A percentile compares a stretch with the other conserved stretches of the same genome.
These are phyloP conservation scores for Cataglyphis cursor DNA, from an alignment of 2,888 invertebrate species.

Conservation along the genomic window DNA sequence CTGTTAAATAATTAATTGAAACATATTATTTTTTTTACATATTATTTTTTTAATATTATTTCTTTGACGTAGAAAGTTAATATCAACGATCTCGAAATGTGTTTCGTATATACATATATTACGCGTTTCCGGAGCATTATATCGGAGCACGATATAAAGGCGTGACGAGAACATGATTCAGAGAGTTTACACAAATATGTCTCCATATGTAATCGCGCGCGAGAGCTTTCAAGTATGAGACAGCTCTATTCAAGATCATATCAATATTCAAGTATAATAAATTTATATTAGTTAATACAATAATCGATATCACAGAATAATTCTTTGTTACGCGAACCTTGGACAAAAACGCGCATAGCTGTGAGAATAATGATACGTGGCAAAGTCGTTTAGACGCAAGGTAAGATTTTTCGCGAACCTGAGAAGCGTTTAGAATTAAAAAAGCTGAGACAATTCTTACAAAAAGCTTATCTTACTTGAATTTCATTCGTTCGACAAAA, in stretches of 20 bases:
- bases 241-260: slow-evolving; percentile 5
- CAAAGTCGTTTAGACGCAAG: not conserved
- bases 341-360: not conserved
- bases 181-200: not conserved
- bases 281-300: slow-evolving; percentile 46
- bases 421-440: not conserved
- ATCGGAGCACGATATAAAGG: not conserved
- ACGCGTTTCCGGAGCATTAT: not conserved
- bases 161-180: not conserved
- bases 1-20: not conserved
- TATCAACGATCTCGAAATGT: not conserved
- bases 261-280: not conserved
- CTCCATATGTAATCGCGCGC: not conserved
- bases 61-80: not conserved
- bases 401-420: not conserved
- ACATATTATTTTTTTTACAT: not conserved
- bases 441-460: not conserved
- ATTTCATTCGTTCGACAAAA: not conserved
- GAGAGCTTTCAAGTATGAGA: slow-evolving; percentile 25
- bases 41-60: not conserved
- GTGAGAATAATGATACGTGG: slow-evolving; percentile 23
- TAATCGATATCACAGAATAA: not conserved
- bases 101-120: not conserved
- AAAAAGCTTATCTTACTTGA: not conserved
- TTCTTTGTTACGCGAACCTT: not conserved